Evolutionary conservation across 35 echinoderm and acorn worm species (phyloP), one percentile per base, ranked within the genome.

Genomic region (Eucidaris tribuloides): DNA sequence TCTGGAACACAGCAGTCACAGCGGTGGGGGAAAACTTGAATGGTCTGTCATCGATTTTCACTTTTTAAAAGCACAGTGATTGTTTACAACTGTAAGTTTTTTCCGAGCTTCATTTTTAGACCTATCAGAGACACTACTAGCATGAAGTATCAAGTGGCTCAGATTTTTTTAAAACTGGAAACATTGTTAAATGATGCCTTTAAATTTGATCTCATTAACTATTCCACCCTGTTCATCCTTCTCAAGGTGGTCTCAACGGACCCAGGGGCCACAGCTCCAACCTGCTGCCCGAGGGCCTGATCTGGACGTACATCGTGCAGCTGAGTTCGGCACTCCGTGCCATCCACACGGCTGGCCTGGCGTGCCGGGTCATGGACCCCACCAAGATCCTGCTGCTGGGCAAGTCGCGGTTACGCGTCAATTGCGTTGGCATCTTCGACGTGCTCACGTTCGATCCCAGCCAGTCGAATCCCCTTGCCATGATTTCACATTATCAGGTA

Each of bases 401-500:
- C 13, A 93, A 93, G 79, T 93, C 91, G 0, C 58, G 96, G 50
- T 76, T 99, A 48, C 65, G 88, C 25, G 91, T 99, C 71, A 89
- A 99, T 58, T 99, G 96, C 49, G 90, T 99, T 6, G 96, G 96
- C 2, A 93, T 93, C 14, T 99, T 97, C 90, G 94, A 97, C 63
- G 96, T 93, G 29, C 54, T 93, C 50, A 93, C 91, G 1, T 93
- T 90, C 45, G 91, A 99, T 46, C 78, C 82, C 3, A 86, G 80
- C 44, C 91, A 93, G 80, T 79, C 84, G 0, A 99, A 92, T 68
- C 91, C 91, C 11, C 42, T 93, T 50, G 83, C 80, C 46, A 93
- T 93, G 89, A 99, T 99, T 44, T 92, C 96, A 20, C 96, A 93
- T 39, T 99, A 93, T 42, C 96, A 99, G 87, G 96, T 99, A 59